A percentile compares a stretch with the other conserved stretches of the same genome.
Conservation (phyloP, 37 sponge, comb jelly and placozoan species). For the Cliona cf. orientalis region DNA sequence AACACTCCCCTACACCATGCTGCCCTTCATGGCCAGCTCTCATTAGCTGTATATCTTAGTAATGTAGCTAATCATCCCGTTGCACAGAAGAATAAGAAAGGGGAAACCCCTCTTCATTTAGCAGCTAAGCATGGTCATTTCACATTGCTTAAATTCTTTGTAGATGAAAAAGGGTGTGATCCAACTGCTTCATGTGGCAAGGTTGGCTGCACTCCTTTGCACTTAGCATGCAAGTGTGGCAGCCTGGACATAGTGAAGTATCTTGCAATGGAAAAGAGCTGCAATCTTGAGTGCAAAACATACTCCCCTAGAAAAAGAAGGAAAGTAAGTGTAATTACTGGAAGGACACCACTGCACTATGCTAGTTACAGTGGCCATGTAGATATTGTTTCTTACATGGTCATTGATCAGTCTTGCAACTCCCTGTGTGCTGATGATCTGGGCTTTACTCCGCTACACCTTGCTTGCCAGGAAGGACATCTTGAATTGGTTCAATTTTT, state of each 20-base stretch:
- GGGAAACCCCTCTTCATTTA: conserved; percentile 69
- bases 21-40: conserved; percentile 5
- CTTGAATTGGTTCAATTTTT: conserved; percentile 23
- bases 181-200: not conserved
- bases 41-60: not conserved
- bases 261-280: conserved; percentile 16
- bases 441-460: conserved; percentile 43
- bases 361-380: conserved; percentile 34
- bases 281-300: conserved; percentile 22
- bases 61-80: conserved; percentile 13
- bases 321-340: not conserved
- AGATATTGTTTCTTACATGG: conserved; percentile 16
- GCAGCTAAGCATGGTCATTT: conserved; percentile 40
- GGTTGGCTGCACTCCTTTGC: conserved; percentile 18
- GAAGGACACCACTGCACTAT: conserved; percentile 41
- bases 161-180: conserved; percentile 35
- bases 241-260: conserved; percentile 18
- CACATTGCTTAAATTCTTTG: conserved; percentile 23
- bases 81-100: conserved; percentile 22
- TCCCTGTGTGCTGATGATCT: conserved; percentile 7
- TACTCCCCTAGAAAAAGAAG: not conserved
- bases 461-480: conserved; percentile 43
- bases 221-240: conserved; percentile 26
- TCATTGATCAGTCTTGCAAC: conserved; percentile 18
- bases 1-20: conserved; percentile 36